Base-by-base conservation (phyloP, 2,888 invertebrate genomes). In the Tethea ocularis region DNA sequence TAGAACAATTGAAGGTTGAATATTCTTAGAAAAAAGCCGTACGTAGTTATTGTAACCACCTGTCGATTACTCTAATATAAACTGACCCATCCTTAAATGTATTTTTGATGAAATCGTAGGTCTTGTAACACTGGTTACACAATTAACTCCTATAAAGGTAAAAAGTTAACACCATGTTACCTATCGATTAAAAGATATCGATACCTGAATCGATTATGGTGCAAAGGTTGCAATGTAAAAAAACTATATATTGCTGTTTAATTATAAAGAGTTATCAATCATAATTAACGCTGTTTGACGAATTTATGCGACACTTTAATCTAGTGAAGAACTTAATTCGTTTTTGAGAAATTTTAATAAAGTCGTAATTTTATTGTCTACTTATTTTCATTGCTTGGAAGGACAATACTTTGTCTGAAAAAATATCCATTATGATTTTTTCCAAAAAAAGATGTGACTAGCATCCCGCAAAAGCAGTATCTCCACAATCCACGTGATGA, bases 211-310 rank as follows among this genome's bases (percentile, higher is more conserved):
- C 75, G 72, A 81, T 82, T 81, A 80, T 70, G 71, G 63, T 63
- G 60, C 67, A 82, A 84, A 83, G 84, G 83, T 83, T 83, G 78
- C 69, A 58, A 53, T 57, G 68, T 64, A 79, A 80, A 80, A 80
- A 77, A 72, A 69, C 65, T 67, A 71, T 33, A 10, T 29, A 29
- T 29, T 29, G 8, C 8, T 29, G 58, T 64, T 59, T 83, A 82
- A 84, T 83, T 82, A 75, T 75, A 62, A 76, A 77, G 78, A 75
- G 76, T 63, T 67, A 80, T 80, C 76, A 80, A 80, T 80, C 79
- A 78, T 82, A 75, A 82, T 83, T 76, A 75, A 69, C 70, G 72
- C 69, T 69, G 59, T 63, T 57, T 72, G 71, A 77, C 71, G 66
- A 72, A 75, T 68, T 62, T 61, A 62, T 60, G n/a, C 24, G 36